Conservation (phyloP, 2,113 vertebrate genomes). For the Halcyon malimbica region DNA sequence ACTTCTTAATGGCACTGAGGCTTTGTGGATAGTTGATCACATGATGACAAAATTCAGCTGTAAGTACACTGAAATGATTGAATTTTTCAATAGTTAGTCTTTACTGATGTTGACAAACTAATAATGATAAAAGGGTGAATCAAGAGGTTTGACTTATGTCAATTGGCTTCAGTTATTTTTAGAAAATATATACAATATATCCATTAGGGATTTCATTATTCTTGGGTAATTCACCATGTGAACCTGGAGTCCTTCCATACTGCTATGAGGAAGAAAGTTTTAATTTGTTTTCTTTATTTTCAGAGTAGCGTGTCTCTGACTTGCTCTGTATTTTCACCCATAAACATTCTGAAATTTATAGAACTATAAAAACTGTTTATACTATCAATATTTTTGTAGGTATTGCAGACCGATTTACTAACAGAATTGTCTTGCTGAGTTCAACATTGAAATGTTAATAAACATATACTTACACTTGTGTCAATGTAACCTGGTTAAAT, state of each 20-base stretch:
- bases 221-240: neutral
- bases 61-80: slow-evolving; percentile 64
- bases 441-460: slow-evolving; percentile 46
- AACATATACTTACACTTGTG: slow-evolving; percentile 18
- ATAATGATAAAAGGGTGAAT: neutral
- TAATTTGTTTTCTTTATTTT: neutral
- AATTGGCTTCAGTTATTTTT: neutral
- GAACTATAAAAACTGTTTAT: slow-evolving; percentile 2
- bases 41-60: slow-evolving; percentile 66
- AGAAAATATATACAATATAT: neutral
- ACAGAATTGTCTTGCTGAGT: neutral
- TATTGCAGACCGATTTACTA: neutral
- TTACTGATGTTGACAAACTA: slow-evolving; percentile 24
- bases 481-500: slow-evolving; percentile 51
- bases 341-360: neutral
- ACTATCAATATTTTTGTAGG: neutral
- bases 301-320: neutral
- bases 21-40: slow-evolving; percentile 68
- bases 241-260: neutral
- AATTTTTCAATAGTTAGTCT: slow-evolving; percentile 51
- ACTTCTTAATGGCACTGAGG: slow-evolving; percentile 60
- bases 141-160: neutral
- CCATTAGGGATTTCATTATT: neutral
- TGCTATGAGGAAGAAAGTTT: neutral
- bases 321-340: neutral